Evolutionary conservation across 2,888 invertebrate species (phyloP), one percentile per base, ranked within the genome.

Genomic region (Sinelater perroti): DNA sequence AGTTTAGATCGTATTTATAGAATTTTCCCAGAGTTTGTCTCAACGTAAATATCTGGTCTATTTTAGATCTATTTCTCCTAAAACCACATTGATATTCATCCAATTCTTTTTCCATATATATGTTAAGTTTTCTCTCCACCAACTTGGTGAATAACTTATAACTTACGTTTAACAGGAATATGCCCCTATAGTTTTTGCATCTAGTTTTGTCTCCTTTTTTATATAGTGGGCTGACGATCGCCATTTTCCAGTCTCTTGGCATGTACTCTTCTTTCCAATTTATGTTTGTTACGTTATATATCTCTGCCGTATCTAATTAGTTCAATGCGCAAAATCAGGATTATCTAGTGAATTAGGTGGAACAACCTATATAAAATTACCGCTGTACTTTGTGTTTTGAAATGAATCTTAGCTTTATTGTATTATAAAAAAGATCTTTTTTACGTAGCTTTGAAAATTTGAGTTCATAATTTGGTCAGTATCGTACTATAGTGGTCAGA

Each of bases 221-320:
- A 17, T 38, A 24, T 10, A 59, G 21, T 21, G 56, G 60, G 30
- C 42, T 30, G 1, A 57, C 51, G 3, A 57, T 36, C n/a, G 45
- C 60, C 4, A 21, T 26, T 30, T 56, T 53, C 53, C 47, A 60
- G 6, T 57, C 46, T n/a, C 35, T 30, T 45, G 56, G 56, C 16
- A 60, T 53, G 17, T 20, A 10, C 21, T 46, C 28, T 28, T 42
- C 10, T 24, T 11, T 14, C 49, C 55, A 55, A 30, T 40, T 35
- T 40, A 40, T 8, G 7, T 3, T 31, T 14, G 56, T 42, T 24
- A 59, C 6, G 4, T 55, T 24, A 24, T 46, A 18, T 16, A 56
- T 13, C 47, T 26, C 20, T 31, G 7, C 56, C 33, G n/a, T 20
- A 28, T 60, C 51, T 56, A 18, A 50, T 38, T 13, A 60, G 17